phyloP scores from a whole-genome alignment of 2,113 vertebrate species.

The Herpetotheres cachinnans region DNA sequence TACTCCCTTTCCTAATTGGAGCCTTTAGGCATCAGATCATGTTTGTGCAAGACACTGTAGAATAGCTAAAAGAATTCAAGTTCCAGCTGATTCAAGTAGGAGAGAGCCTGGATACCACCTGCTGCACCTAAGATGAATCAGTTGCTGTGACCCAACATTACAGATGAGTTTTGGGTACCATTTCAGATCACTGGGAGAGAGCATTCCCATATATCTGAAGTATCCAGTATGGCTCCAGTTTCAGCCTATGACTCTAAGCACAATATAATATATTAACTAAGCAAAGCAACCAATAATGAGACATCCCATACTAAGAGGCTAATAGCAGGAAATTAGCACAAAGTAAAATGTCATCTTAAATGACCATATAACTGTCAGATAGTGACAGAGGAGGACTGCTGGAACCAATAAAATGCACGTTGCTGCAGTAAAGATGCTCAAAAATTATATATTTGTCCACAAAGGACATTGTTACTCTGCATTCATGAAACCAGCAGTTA shows the following conservation, averaged over 20 bases:
- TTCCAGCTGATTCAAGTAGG: neutral
- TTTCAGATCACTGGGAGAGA: neutral
- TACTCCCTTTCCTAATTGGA: conserved; percentile 33
- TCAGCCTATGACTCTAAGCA: neutral
- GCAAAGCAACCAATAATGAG: neutral
- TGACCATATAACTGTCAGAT: neutral
- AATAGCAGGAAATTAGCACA: conserved; percentile 12
- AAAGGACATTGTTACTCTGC: neutral
- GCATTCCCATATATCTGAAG: neutral
- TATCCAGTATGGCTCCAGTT: neutral
- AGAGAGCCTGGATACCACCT: neutral
- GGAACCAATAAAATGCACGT: neutral
- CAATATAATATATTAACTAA: neutral
- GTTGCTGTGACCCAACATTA: neutral
- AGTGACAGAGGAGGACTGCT: neutral
- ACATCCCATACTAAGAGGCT: neutral
- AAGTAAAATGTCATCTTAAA: conserved; percentile 7
- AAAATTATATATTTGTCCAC: neutral
- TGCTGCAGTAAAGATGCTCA: neutral
- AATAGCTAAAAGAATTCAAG: conserved; percentile 13
- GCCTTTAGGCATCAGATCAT: conserved; percentile 21
- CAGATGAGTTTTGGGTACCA: neutral
- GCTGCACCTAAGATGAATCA: neutral
- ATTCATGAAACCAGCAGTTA: neutral
- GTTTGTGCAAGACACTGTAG: conserved; percentile 1